phyloP scores from a whole-genome alignment of 2,797 vertebrate genomes.

The Heliangelus exortis region DNA sequence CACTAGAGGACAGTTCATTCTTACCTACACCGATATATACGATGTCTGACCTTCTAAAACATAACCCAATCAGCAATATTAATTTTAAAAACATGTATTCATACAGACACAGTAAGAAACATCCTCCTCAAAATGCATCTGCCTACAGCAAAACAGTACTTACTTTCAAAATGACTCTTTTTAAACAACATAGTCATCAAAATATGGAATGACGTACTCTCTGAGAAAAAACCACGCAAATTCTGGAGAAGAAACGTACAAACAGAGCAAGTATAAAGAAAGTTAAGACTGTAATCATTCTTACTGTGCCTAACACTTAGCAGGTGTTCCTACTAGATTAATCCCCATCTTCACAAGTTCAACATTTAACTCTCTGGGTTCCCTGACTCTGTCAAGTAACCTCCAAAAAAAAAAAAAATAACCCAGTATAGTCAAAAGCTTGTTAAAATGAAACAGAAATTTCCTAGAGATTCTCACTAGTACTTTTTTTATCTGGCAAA shows the following conservation, averaged over 20 bases:
- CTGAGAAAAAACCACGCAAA: conserved; percentile 89
- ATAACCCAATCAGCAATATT: not conserved
- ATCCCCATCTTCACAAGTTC: not conserved
- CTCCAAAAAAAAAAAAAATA: not conserved
- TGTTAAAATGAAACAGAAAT: not conserved
- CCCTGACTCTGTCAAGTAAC: not conserved
- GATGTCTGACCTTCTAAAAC: not conserved
- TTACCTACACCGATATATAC: not conserved
- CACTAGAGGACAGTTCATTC: not conserved
- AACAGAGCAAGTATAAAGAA: not conserved
- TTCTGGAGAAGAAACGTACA: conserved; percentile 76
- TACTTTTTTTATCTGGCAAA: not conserved
- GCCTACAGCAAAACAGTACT: conserved; percentile 58
- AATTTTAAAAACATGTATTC: not conserved
- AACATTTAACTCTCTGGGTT: not conserved
- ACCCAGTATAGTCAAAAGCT: not conserved
- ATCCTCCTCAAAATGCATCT: not conserved
- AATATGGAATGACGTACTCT: conserved; percentile 91
- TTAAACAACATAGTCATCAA: conserved; percentile 91
- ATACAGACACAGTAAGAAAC: not conserved
- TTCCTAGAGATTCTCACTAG: not conserved
- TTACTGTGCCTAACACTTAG: not conserved
- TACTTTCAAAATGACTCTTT: conserved; percentile 88
- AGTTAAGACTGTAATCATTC: not conserved
- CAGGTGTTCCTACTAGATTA: not conserved